Evolutionary conservation across 2,797 vertebrate species (phyloP).

Genomic region (Microctenopoma lineatum): DNA sequence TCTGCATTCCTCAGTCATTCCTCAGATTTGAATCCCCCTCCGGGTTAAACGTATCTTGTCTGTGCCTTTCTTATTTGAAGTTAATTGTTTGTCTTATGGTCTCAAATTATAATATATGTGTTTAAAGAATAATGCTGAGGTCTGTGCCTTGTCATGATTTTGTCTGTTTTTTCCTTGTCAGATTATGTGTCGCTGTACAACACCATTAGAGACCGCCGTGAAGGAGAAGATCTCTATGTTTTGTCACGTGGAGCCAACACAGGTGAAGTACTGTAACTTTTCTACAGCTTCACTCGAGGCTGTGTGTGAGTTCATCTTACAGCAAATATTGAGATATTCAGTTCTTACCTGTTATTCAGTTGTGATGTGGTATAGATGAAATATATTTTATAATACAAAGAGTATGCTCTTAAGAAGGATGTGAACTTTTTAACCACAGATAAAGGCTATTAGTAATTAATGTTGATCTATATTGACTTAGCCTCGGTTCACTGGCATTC

Average conservation of each 20-base stretch:
- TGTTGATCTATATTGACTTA: not conserved
- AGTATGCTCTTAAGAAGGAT: not conserved
- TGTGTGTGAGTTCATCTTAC: not conserved
- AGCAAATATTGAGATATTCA: not conserved
- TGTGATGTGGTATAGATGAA: not conserved
- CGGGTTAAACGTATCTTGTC: too few relatives aligned
- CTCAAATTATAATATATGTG: not conserved
- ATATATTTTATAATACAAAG: not conserved
- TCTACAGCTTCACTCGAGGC: not conserved
- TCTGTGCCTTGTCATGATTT: not conserved
- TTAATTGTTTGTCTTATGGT: not conserved
- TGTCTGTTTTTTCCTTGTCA: slow-evolving; percentile 56
- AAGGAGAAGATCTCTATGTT: slow-evolving; percentile 99
- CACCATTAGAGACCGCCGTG: slow-evolving; percentile 90
- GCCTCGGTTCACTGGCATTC: not conserved
- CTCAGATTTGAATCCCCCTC: not conserved
- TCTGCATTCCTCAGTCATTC: too few relatives aligned
- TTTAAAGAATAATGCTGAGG: not conserved
- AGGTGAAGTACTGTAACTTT: slow-evolving; percentile 78
- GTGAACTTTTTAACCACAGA: too few relatives aligned
- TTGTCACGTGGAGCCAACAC: slow-evolving; percentile 95
- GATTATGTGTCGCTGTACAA: slow-evolving; percentile 95
- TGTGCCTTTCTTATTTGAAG: too few relatives aligned
- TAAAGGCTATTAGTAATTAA: not conserved
- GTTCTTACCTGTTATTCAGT: not conserved